Base-by-base conservation (phyloP, 2,113 vertebrate genomes). In the Myiopsitta monachus region DNA sequence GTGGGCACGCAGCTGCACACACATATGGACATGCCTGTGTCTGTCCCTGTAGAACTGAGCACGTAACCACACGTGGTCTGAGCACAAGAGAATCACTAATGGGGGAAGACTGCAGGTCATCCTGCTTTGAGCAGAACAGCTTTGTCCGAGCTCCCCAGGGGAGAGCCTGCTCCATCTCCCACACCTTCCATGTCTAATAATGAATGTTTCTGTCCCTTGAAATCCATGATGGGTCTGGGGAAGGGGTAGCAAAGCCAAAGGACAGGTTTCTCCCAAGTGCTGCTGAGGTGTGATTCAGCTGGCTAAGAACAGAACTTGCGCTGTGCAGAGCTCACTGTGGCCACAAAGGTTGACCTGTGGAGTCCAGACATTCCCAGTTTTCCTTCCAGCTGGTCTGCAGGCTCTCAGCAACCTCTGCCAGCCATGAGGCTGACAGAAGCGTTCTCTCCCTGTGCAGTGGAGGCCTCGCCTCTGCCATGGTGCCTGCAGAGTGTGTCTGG, bases 11-110 rank as follows among this genome's bases (percentile, higher is more conserved):
- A 46, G 87, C 83, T n/a, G 26, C 84, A 14, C n/a, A 1, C 5
- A 0, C 1, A 18, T 3, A 30, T 14, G 55, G 54, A 54, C 10
- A 1, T 5, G 22, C 63, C 68, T 16, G 24, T 3, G 6, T 46
- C 31, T 46, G 90, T 87, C 75, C 69, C 79, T 31, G 10, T 26
- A 24, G 88, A 41, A 3, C 10, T 6, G 9, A 69, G 61, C 22
- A 2, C 0, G 23, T 14, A 3, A 15, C 52, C 55, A 9, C 31
- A 10, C 39, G 0, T 24, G 63, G 59, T 30, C 55, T 67, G 72
- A 74, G 90, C 92, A 87, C 18, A 11, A 7, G 83, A 47, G 94
- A 54, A 30, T 33, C 43, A 11, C 77, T 30, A 6, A 39, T 21
- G 41, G 38, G 61, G 67, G 64, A 59, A 12, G 43, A 6, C 22